Base-by-base conservation (phyloP, 1,140 invertebrate genomes). In the Hyles vespertilio region DNA sequence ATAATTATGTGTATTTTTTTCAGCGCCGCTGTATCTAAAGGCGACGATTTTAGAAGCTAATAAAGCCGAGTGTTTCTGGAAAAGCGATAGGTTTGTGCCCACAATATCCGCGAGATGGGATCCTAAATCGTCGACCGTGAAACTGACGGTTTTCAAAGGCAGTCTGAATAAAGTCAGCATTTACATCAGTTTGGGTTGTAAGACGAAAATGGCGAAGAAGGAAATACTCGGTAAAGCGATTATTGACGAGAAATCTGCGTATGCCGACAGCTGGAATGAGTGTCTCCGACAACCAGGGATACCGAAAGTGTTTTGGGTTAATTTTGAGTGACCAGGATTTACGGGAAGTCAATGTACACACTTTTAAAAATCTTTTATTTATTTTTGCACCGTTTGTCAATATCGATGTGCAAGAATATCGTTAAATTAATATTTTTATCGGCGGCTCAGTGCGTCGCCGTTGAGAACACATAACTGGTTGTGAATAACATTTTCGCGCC, bases 61-160 rank as follows among this genome's bases (percentile, higher is more conserved):
- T 51, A 92, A 92, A 64, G 90, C 94, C 2, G 92, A 94, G 48
- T 92, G 93, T 47, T 94, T 94, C 61, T 95, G 94, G 93, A 95
- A 95, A 74, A 94, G 93, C 58, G 92, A 93, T 58, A 89, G 91
- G 49, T 95, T 95, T 77, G 82, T 90, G 11, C 94, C 94, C 3
- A 93, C 93, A 3, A 92, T 95, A 66, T 92, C 91, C 3, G 91
- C 91, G 36, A 89, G 91, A 70, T 92, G 91, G 91, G 91, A 92
- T 71, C 80, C 84, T 3, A 90, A 90, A 57, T 84, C 85, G 32
- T 84, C 91, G 5, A 89, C 84, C 5, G 87, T 89, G 8, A 87
- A 85, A 63, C 63, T 89, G 49, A 74, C 77, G 33, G 85, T 89
- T 8, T 87, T 81, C 70, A 87, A 84, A 67, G 82, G 77, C 10